Evolutionary conservation across 2,113 vertebrate genomes (phyloP), one percentile per base, ranked within the genome.

Genomic region (Zosterops lateralis): DNA sequence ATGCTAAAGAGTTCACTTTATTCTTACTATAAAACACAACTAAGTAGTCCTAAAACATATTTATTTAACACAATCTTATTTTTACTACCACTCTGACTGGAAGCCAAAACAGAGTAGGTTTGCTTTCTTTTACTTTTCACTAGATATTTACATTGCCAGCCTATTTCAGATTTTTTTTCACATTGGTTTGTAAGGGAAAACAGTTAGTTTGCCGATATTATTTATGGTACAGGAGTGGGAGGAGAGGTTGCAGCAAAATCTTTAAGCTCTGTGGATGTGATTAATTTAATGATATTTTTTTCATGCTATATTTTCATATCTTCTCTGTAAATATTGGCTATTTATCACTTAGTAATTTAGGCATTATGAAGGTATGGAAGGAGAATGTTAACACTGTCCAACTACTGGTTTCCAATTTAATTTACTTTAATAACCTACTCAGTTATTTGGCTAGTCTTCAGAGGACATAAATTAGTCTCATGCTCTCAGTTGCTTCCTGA

Each of bases 391-490:
- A 85, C 21, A 47, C 9, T 57, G 47, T 68, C 57, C 77, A 79
- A 29, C 17, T 73, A 53, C 53, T 76, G 31, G 34, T 62, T 91
- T 84, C n/a, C 58, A 65, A 44, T 92, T 87, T 89, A 82, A 82
- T 91, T 81, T 89, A 57, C 67, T 84, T 68, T 68, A 76, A 77
- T 84, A 79, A 67, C 40, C 58, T 76, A 11, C 36, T 87, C 31
- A 32, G 36, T 82, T 91, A 56, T 87, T 95, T 84, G 70, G 61
- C 77, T 67, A 26, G 48, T 60, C 61, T 78, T 95, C 77, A 95
- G 61, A 68, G 54, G 28, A 78, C 17, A 36, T 82, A 81, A 87
- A 89, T 91, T 64, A 78, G 36, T 45, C 61, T 82, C 31, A 22
- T 24, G 12, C 8, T 77, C 29, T 74, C 42, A 10, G 38, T 57